Percentiles rank a stretch among this genome's conserved stretches.
Conservation (phyloP, 2,113 vertebrate species). For the Nibea coibor region DNA sequence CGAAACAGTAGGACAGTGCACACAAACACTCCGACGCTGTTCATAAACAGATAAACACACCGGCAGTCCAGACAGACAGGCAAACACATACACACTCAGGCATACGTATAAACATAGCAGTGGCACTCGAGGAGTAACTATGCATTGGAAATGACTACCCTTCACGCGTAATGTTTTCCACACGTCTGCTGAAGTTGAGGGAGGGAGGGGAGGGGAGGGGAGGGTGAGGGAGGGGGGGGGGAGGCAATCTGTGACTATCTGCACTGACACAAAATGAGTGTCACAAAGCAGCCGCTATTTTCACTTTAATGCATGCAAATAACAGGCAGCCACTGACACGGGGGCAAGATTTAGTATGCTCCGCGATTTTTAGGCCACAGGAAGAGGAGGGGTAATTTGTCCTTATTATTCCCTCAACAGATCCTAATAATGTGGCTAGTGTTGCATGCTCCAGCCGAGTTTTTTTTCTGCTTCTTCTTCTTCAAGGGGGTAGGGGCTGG, state of each 20-base stretch:
- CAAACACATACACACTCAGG: conserved; percentile 46
- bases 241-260: conserved; percentile 57
- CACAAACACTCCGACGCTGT: conserved; percentile 71
- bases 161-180: conserved; percentile 54
- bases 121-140: conserved; percentile 58
- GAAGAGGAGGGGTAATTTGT: conserved; percentile 62
- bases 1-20: conserved; percentile 75
- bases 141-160: conserved; percentile 69
- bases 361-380: conserved; percentile 67
- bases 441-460: conserved; percentile 43
- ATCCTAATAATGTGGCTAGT: conserved; percentile 67
- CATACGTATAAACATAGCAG: conserved; percentile 27
- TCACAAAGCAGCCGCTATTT: conserved; percentile 60
- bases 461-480: not conserved
- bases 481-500: conserved; percentile 9
- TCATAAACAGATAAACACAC: conserved; percentile 77
- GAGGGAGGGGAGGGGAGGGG: conserved; percentile 9
- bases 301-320: conserved; percentile 69
- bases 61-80: conserved; percentile 59
- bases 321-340: conserved; percentile 63
- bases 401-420: conserved; percentile 58
- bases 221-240: not conserved
- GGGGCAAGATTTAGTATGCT: conserved; percentile 62
- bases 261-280: conserved; percentile 52
- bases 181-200: conserved; percentile 39